A percentile compares a stretch with the other conserved stretches of the same genome.
phyloP scores from a whole-genome alignment of 2,888 invertebrate genomes.

The Troilus luridus region DNA sequence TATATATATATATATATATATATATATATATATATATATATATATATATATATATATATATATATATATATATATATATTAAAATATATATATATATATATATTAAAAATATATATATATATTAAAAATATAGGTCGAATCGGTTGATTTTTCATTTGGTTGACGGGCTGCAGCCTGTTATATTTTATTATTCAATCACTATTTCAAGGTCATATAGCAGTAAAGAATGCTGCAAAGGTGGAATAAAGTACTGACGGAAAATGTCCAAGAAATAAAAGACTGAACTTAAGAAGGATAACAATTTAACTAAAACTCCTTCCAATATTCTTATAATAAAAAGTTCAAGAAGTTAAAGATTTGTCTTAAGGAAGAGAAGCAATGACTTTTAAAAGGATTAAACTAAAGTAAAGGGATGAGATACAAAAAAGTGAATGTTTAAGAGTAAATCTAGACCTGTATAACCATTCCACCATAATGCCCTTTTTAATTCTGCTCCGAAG shows the following conservation, averaged over 20 bases:
- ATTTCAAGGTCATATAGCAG: not conserved
- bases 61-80: too few relatives aligned
- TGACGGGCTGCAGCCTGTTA: too few relatives aligned
- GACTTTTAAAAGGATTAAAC: not conserved
- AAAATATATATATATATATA: too few relatives aligned
- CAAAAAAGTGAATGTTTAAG: not conserved
- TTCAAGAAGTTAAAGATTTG: not conserved
- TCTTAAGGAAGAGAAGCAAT: not conserved
- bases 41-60: too few relatives aligned
- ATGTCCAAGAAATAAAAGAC: not conserved
- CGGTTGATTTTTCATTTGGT: too few relatives aligned
- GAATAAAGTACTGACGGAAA: not conserved
- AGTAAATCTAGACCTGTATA: not conserved
- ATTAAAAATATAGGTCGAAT: too few relatives aligned
- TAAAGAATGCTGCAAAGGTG: not conserved
- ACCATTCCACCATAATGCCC: not conserved
- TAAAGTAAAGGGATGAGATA: not conserved
- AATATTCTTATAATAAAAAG: not conserved
- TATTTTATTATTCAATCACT: too few relatives aligned
- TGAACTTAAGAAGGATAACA: not conserved
- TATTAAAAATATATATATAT: too few relatives aligned
- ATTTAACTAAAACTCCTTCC: not conserved
- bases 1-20: too few relatives aligned
- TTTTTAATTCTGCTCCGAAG: not conserved
- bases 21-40: too few relatives aligned